Percentiles rank a stretch among this genome's conserved stretches.
phyloP scores from a whole-genome alignment of 2,888 invertebrate genomes.

The Parnassius glacialis region DNA sequence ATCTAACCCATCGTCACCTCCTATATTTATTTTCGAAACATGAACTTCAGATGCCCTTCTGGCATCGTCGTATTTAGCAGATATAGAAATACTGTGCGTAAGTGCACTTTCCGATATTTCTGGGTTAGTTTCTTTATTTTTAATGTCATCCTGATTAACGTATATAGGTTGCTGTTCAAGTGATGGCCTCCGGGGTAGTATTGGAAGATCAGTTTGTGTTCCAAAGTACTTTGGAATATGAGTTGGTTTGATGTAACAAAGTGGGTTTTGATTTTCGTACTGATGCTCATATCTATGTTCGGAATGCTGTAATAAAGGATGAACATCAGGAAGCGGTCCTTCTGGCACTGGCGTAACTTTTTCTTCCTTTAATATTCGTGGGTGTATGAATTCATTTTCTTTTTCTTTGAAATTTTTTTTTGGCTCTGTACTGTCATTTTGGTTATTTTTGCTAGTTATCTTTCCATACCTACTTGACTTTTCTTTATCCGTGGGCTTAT shows the following conservation, averaged over 20 bases:
- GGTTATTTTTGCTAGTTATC: slow-evolving; percentile 65
- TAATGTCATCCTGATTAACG: slow-evolving; percentile 71
- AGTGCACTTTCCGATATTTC: slow-evolving; percentile 68
- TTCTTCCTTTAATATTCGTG: slow-evolving; percentile 71
- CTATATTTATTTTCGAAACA: slow-evolving; percentile 78
- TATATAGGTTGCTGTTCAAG: slow-evolving; percentile 71
- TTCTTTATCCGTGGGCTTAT: slow-evolving; percentile 48
- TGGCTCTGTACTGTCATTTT: slow-evolving; percentile 65
- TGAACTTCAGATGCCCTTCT: slow-evolving; percentile 74
- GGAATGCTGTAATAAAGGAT: slow-evolving; percentile 88
- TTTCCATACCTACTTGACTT: slow-evolving; percentile 66
- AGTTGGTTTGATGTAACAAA: slow-evolving; percentile 79
- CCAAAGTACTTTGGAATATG: slow-evolving; percentile 83
- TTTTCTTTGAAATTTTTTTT: slow-evolving; percentile 81
- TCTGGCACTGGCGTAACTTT: slow-evolving; percentile 74
- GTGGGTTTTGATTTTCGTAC: slow-evolving; percentile 77
- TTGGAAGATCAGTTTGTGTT: slow-evolving; percentile 73
- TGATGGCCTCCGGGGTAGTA: slow-evolving; percentile 52
- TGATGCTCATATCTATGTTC: slow-evolving; percentile 87
- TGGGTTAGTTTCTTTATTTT: slow-evolving; percentile 43
- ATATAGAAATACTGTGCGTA: slow-evolving; percentile 72
- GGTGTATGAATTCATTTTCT: slow-evolving; percentile 78
- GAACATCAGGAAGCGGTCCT: slow-evolving; percentile 74
- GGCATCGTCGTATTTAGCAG: slow-evolving; percentile 65
- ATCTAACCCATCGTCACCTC: slow-evolving; percentile 56